Evolutionary conservation across 2,888 invertebrate genomes (phyloP).

Genomic region (Tetropium fuscum): DNA sequence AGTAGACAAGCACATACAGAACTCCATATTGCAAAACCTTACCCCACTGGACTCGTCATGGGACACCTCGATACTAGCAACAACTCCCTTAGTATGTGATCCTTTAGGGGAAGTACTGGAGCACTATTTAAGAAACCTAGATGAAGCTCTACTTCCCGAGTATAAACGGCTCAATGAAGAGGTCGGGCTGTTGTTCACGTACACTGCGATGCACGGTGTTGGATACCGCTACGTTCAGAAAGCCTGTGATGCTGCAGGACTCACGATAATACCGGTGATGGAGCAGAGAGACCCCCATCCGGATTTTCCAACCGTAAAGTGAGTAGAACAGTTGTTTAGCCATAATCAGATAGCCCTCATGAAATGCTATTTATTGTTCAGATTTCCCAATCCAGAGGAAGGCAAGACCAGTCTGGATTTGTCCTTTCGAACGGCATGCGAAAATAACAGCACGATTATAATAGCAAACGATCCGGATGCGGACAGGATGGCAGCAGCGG

Average conservation of each 20-base stretch:
- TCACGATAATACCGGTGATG: slow-evolving; percentile 77
- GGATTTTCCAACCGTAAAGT: slow-evolving; percentile 94
- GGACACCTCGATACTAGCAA: slow-evolving; percentile 74
- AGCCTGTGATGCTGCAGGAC: slow-evolving; percentile 80
- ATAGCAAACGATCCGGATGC: slow-evolving; percentile 99
- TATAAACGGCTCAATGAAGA: slow-evolving; percentile 70
- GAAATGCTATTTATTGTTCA: slow-evolving; percentile 40
- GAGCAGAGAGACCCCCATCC: slow-evolving; percentile 93
- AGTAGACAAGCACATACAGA: slow-evolving; percentile 88
- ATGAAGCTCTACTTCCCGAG: slow-evolving; percentile 68
- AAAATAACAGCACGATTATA: slow-evolving; percentile 77
- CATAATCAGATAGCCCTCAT: neutral
- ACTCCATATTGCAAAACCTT: slow-evolving; percentile 80
- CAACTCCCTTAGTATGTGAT: slow-evolving; percentile 71
- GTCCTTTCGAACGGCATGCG: slow-evolving; percentile 80
- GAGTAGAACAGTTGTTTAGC: slow-evolving; percentile 33
- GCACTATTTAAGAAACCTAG: slow-evolving; percentile 76
- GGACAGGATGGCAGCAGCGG: slow-evolving; percentile 94
- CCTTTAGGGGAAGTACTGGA: slow-evolving; percentile 77
- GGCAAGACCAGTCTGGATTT: slow-evolving; percentile 76
- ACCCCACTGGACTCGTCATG: slow-evolving; percentile 84
- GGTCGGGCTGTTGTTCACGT: slow-evolving; percentile 76
- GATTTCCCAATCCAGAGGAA: slow-evolving; percentile 98
- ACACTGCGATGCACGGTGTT: slow-evolving; percentile 99
- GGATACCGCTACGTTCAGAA: slow-evolving; percentile 83